A percentile compares a stretch with the other conserved stretches of the same genome.
phyloP scores from a whole-genome alignment of 2,113 vertebrate genomes.

The Fregetta grallaria region DNA sequence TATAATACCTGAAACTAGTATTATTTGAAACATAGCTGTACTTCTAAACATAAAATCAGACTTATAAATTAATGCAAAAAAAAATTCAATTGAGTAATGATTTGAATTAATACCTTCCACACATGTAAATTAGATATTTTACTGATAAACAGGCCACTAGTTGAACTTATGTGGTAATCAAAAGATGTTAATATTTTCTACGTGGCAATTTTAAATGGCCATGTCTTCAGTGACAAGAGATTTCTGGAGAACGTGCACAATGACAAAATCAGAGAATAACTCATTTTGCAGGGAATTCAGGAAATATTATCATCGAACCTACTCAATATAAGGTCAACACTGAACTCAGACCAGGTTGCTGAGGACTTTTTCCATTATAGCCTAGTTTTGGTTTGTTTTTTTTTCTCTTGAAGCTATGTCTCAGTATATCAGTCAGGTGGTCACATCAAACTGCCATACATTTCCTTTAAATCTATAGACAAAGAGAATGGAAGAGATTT shows the following conservation, averaged over 20 bases:
- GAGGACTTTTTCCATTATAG: background rate
- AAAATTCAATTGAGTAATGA: background rate
- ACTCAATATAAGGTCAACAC: background rate
- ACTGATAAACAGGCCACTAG: background rate
- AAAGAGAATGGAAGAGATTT: background rate
- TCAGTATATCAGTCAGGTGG: background rate
- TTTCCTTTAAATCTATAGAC: background rate
- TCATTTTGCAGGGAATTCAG: background rate
- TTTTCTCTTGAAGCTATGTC: background rate
- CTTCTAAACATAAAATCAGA: background rate
- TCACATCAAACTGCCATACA: background rate
- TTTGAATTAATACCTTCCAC: background rate
- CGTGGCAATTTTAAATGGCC: background rate
- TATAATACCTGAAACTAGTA: background rate
- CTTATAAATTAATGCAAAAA: background rate
- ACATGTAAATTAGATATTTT: background rate
- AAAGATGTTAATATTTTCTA: background rate
- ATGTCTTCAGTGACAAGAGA: background rate
- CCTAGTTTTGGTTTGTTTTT: background rate
- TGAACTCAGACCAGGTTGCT: background rate
- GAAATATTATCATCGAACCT: background rate
- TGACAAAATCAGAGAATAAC: background rate
- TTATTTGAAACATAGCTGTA: background rate
- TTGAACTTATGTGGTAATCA: background rate
- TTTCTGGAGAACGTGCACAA: background rate